Conservation (phyloP, 1,140 invertebrate genomes). For the Saxidomus purpurata region DNA sequence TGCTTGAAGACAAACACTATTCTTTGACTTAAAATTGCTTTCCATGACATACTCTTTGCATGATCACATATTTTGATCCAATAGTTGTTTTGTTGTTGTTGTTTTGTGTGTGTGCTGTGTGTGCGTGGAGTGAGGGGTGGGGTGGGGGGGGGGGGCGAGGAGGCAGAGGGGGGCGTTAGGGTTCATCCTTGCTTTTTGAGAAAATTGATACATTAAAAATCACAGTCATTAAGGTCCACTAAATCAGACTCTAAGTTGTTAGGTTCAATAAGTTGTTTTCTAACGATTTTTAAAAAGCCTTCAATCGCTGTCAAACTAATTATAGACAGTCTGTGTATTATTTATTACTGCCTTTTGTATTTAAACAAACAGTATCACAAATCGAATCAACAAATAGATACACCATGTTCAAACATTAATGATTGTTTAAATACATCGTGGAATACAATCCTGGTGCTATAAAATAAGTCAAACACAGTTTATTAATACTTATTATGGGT, state of each 20-base stretch:
- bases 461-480: neutral
- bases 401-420: constrained; percentile 6
- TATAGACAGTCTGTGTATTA: neutral
- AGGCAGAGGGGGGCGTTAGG: too few relatives aligned
- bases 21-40: too few relatives aligned
- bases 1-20: too few relatives aligned
- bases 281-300: neutral
- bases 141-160: too few relatives aligned
- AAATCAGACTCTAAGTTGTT: neutral
- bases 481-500: neutral
- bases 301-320: neutral
- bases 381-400: neutral
- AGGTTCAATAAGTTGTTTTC: neutral
- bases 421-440: neutral
- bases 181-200: too few relatives aligned
- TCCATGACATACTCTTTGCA: too few relatives aligned
- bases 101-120: too few relatives aligned
- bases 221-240: neutral
- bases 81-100: too few relatives aligned
- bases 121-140: too few relatives aligned
- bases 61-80: too few relatives aligned
- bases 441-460: neutral
- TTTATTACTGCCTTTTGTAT: neutral
- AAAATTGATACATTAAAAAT: neutral
- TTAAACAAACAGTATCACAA: neutral